A percentile compares a stretch with the other conserved stretches of the same genome.
phyloP scores from a whole-genome alignment of 2,797 vertebrate genomes.

The Enteromius paludinosus region DNA sequence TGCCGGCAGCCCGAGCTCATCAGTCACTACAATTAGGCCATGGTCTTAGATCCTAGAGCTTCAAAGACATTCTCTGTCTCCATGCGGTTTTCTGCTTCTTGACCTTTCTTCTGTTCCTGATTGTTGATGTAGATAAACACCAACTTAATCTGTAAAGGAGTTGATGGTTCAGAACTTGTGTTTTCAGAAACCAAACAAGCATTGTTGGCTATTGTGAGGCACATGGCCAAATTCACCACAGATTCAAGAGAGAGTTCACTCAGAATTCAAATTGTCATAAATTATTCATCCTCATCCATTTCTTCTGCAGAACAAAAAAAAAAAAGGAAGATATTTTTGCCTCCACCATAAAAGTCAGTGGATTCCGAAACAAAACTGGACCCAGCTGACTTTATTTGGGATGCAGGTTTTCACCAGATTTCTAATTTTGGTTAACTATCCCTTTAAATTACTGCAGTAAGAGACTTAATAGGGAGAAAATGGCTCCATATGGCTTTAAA shows the following conservation, averaged over 20 bases:
- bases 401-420: not conserved
- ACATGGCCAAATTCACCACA: not conserved
- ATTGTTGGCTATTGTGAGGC: not conserved
- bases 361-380: not conserved
- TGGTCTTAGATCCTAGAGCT: conserved; percentile 69
- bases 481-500: conserved; percentile 9
- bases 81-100: conserved; percentile 41
- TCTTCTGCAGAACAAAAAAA: not conserved
- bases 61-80: conserved; percentile 50
- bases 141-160: conserved; percentile 15
- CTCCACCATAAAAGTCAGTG: not conserved
- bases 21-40: conserved; percentile 82
- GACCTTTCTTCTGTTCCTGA: conserved; percentile 45
- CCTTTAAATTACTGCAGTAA: not conserved
- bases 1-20: conserved; percentile 76
- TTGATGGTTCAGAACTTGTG: not conserved
- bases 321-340: not conserved
- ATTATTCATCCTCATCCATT: not conserved
- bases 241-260: not conserved
- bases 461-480: not conserved
- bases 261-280: not conserved
- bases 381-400: not conserved
- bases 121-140: conserved; percentile 46
- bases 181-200: not conserved
- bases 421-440: not conserved